Evolutionary conservation across 2,797 vertebrate species (phyloP), one percentile per base, ranked within the genome.

Genomic region (Eleutherodactylus coqui): DNA sequence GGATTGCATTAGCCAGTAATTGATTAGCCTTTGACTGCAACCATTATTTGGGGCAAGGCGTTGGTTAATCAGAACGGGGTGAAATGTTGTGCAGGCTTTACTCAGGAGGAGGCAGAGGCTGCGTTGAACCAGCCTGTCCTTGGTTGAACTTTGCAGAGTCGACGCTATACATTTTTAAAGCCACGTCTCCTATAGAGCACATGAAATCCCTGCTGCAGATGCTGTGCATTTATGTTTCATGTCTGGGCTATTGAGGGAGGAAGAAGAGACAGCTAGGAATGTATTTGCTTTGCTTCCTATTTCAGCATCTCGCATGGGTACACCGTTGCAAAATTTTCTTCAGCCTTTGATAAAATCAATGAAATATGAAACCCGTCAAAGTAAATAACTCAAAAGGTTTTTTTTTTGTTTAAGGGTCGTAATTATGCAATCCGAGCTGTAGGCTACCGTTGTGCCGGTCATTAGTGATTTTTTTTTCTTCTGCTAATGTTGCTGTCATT

Each of bases 151-250:
- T 27, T 55, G 58, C 69, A 43, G 62, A 73, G 82, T 82, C 53
- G 21, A 78, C 24, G 16, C 76, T 80, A 84, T 87, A 75, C 76
- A 84, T 84, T 80, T 84, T 80, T 53, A 84, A 83, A 80, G 13
- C 34, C 45, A 75, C 24, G 43, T 79, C 58, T 87, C 69, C n/a
- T 84, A 80, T 73, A 87, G 82, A 53, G 69, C 36, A n/a, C 24
- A 45, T 83, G 75, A 86, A 82, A 78, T 83, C 62, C 62, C 60
- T 53, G 67, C 60, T 76, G 85, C 75, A 36, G 85, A 38, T 27
- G 53, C 17, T 69, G 36, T 17, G 38, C 47, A 79, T 75, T 82
- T 67, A 86, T 82, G 85, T 84, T 84, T 83, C 85, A 77, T 83
- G 85, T 76, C n/a, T 45, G 29, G 8, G 73, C 41, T 78, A 36